Conservation (phyloP, 2,888 invertebrate species). For the Diaperis boleti region DNA sequence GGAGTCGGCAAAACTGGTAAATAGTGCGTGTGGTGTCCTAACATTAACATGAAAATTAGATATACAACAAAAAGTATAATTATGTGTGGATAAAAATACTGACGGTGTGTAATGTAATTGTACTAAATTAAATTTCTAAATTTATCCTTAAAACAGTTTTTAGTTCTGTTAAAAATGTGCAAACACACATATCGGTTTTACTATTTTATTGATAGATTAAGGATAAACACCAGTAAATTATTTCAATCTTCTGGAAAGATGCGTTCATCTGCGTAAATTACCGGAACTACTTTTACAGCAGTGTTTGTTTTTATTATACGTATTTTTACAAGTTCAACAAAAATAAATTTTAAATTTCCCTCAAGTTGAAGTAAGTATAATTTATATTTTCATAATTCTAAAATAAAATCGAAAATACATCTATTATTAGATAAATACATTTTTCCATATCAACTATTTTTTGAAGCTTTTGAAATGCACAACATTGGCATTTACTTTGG, state of each 20-base stretch:
- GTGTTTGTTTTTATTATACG: slow-evolving; percentile 8
- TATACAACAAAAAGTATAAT: too few relatives aligned
- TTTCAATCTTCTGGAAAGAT: slow-evolving; percentile 5
- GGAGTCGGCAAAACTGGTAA: slow-evolving; percentile 93
- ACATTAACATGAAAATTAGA: too few relatives aligned
- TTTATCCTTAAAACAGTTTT: background rate
- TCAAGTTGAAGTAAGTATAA: background rate
- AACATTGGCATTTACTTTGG: background rate
- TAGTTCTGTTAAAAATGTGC: background rate
- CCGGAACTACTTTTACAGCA: background rate
- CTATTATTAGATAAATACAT: too few relatives aligned
- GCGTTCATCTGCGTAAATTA: background rate
- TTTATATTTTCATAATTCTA: background rate
- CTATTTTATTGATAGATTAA: background rate
- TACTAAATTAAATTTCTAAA: background rate
- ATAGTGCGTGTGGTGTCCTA: background rate
- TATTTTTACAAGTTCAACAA: slow-evolving; percentile 8
- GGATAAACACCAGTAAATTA: slow-evolving; percentile 10
- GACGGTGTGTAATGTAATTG: background rate
- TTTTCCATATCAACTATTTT: too few relatives aligned
- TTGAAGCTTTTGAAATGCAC: background rate
- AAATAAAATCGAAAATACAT: too few relatives aligned
- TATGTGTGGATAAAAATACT: too few relatives aligned
- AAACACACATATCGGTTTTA: background rate
- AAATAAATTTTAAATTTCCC: background rate